Conservation (phyloP, 2,888 invertebrate species). For the Epistrophe grossulariae region DNA sequence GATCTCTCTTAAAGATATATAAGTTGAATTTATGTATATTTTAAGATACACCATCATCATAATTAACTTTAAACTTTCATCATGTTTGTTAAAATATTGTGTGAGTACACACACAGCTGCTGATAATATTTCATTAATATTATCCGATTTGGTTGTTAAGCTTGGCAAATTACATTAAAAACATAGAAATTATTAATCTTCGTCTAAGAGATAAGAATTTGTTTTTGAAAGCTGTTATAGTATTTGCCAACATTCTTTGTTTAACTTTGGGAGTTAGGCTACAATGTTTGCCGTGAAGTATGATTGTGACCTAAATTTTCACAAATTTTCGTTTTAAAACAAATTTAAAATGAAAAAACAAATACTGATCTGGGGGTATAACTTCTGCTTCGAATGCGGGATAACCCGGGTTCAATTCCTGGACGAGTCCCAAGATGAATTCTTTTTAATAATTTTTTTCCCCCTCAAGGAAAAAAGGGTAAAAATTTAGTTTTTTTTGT, state of each 20-base stretch:
- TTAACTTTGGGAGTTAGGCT: background rate
- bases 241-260: background rate
- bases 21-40: slow-evolving; percentile 9
- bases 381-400: slow-evolving; percentile 72
- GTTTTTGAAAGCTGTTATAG: background rate
- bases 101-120: background rate
- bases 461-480: no score
- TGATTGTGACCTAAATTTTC: background rate
- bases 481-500: no score
- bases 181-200: background rate
- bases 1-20: background rate
- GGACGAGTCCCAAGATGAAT: no score
- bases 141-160: background rate
- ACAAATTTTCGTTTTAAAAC: no score
- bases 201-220: no score
- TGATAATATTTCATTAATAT: background rate
- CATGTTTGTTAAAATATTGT: background rate
- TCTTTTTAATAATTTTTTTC: no score
- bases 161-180: background rate
- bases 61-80: slow-evolving; percentile 16
- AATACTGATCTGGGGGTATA: slow-evolving; percentile 67
- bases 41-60: background rate
- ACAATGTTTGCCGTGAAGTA: background rate
- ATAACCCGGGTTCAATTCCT: slow-evolving; percentile 72
- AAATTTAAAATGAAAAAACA: background rate